phyloP scores from a whole-genome alignment of 2,888 invertebrate genomes.

The Drosophila prostipennis region DNA sequence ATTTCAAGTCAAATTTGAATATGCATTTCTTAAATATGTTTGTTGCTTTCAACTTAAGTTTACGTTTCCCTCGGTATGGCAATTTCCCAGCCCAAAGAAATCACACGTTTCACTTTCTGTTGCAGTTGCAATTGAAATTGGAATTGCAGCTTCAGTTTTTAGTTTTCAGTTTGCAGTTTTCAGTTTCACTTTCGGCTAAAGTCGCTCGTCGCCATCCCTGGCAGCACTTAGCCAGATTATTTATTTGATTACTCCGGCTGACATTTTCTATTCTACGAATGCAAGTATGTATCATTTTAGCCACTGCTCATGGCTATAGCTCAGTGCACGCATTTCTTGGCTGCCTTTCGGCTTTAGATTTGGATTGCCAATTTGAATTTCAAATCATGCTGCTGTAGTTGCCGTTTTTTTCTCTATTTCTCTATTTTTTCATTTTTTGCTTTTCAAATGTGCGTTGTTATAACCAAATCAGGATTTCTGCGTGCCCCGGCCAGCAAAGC shows the following conservation, averaged over 20 bases:
- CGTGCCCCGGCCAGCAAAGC: slow-evolving; percentile 61
- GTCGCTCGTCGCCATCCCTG: slow-evolving; percentile 55
- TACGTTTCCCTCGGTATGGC: not conserved
- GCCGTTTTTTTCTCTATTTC: slow-evolving; percentile 7
- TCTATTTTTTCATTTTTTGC: slow-evolving; percentile 18
- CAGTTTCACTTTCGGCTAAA: slow-evolving; percentile 14
- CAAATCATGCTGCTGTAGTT: slow-evolving; percentile 55
- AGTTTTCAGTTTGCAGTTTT: not conserved
- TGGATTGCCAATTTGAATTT: slow-evolving; percentile 73
- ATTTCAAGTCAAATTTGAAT: not conserved
- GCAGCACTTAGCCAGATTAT: slow-evolving; percentile 49
- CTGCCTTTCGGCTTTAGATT: slow-evolving; percentile 38
- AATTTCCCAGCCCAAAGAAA: slow-evolving; percentile 3
- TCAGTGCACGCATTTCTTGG: slow-evolving; percentile 76
- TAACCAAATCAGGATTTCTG: slow-evolving; percentile 79
- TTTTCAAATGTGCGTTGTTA: slow-evolving; percentile 76
- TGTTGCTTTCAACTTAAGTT: not conserved
- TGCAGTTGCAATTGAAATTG: not conserved
- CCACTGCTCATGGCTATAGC: slow-evolving; percentile 72
- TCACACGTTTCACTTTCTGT: slow-evolving; percentile 10
- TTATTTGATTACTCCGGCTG: slow-evolving; percentile 70
- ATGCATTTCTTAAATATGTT: not conserved
- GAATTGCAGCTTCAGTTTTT: not conserved
- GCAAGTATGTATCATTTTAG: slow-evolving; percentile 59
- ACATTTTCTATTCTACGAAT: slow-evolving; percentile 67